Evolutionary conservation across 2,888 invertebrate species (phyloP).

Genomic region (Frankliniella intonsa): DNA sequence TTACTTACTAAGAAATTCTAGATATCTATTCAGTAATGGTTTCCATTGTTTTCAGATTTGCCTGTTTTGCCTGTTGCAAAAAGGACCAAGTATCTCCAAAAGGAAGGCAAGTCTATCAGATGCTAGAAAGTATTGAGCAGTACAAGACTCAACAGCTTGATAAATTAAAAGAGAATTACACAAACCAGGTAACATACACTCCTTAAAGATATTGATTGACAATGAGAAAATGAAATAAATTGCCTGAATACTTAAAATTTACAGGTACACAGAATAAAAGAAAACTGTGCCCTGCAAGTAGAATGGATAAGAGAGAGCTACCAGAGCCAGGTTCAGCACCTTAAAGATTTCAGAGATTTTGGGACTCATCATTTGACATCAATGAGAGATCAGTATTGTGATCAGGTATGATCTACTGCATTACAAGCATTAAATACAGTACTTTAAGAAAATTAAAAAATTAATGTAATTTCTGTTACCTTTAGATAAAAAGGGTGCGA

Average conservation of each 20-base stretch:
- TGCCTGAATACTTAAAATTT: conserved; percentile 28
- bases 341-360: conserved; percentile 84
- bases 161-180: conserved; percentile 83
- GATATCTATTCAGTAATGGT: not conserved
- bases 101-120: conserved; percentile 76
- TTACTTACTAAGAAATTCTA: not conserved
- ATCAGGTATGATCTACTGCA: conserved; percentile 62
- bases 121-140: conserved; percentile 85
- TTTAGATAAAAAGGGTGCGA: conserved; percentile 81
- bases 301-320: conserved; percentile 92
- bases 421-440: not conserved
- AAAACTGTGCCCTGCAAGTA: conserved; percentile 90
- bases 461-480: conserved; percentile 32
- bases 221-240: not conserved
- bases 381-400: conserved; percentile 84
- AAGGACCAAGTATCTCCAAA: conserved; percentile 54
- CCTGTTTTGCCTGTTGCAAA: conserved; percentile 49
- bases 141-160: conserved; percentile 87
- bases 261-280: conserved; percentile 82
- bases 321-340: conserved; percentile 77
- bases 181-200: conserved; percentile 63
- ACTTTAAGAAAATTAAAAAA: not conserved
- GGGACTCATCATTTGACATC: conserved; percentile 82
- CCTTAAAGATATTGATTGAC: not conserved
- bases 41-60: conserved; percentile 54